Percentiles rank a stretch among this genome's conserved stretches.
These are phyloP conservation scores for Lasioglossum morio DNA, from an alignment of 2,888 invertebrate species.

Conservation along the genomic window DNA sequence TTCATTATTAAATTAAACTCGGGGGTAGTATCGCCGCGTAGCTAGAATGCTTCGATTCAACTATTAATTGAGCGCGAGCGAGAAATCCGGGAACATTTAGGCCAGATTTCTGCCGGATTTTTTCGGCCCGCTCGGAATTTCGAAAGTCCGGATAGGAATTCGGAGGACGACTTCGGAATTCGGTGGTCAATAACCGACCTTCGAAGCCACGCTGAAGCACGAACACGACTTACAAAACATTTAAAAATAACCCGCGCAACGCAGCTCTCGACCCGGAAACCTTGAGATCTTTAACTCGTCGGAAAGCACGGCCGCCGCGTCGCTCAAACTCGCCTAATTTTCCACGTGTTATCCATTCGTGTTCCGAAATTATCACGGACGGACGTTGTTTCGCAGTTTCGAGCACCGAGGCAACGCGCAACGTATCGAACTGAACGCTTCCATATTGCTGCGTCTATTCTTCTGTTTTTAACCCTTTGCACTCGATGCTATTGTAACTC, in stretches of 20 bases:
- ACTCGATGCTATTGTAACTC: too few relatives aligned
- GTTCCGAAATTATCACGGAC: neutral
- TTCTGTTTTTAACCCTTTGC: too few relatives aligned
- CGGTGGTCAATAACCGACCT: slow-evolving; percentile 75
- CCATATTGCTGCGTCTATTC: neutral
- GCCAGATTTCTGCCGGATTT: neutral
- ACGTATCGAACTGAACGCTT: neutral
- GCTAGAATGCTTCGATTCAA: neutral
- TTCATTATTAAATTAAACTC: neutral
- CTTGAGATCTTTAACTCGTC: slow-evolving; percentile 61
- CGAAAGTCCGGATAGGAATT: slow-evolving; percentile 42
- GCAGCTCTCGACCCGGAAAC: slow-evolving; percentile 69
- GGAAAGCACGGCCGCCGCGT: neutral
- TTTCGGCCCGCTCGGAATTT: slow-evolving; percentile 19
- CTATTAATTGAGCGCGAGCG: neutral
- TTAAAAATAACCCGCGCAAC: slow-evolving; percentile 68
- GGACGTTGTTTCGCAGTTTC: neutral
- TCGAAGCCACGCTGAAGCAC: slow-evolving; percentile 47
- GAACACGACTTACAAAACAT: slow-evolving; percentile 66
- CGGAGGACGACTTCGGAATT: slow-evolving; percentile 64
- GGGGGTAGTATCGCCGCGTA: neutral
- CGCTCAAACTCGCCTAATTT: slow-evolving; percentile 4
- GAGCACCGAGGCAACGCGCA: neutral
- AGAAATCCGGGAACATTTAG: neutral
- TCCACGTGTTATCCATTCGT: neutral